These are phyloP conservation scores for Callinectes sapidus DNA, from an alignment of 2,888 invertebrate species.

Conservation along the genomic window DNA sequence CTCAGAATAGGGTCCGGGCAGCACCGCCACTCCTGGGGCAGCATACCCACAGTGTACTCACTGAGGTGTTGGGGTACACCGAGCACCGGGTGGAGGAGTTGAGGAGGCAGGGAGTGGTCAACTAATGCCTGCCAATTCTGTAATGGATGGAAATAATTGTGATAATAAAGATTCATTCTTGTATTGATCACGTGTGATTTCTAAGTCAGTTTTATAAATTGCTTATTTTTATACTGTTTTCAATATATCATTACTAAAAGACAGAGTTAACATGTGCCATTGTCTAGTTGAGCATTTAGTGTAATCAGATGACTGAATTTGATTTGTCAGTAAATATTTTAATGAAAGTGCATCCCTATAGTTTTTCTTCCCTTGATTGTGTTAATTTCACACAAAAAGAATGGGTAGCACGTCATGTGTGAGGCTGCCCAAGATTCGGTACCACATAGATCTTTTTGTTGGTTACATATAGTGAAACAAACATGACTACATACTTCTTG, in stretches of 20 bases:
- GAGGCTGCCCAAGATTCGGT: background rate
- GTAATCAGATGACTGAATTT: background rate
- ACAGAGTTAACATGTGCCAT: background rate
- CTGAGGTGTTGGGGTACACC: slow-evolving; percentile 52
- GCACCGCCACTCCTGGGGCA: slow-evolving; percentile 92
- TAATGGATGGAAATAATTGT: background rate
- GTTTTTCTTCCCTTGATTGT: background rate
- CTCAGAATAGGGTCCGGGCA: slow-evolving; percentile 82
- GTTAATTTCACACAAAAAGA: no score
- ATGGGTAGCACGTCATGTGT: background rate
- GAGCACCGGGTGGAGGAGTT: slow-evolving; percentile 40
- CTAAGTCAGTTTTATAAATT: background rate
- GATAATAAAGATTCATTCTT: background rate
- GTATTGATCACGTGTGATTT: background rate
- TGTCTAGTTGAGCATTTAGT: background rate
- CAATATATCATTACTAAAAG: background rate
- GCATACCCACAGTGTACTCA: slow-evolving; percentile 85
- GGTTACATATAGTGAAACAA: background rate
- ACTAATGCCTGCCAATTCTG: background rate
- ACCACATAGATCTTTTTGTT: background rate
- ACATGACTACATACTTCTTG: background rate
- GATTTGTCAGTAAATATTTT: background rate
- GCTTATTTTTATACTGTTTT: background rate
- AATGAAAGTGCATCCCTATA: background rate
- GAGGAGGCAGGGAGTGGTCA: slow-evolving; percentile 41